phyloP scores from a whole-genome alignment of 2,888 invertebrate genomes.

The Ochropacha duplaris region DNA sequence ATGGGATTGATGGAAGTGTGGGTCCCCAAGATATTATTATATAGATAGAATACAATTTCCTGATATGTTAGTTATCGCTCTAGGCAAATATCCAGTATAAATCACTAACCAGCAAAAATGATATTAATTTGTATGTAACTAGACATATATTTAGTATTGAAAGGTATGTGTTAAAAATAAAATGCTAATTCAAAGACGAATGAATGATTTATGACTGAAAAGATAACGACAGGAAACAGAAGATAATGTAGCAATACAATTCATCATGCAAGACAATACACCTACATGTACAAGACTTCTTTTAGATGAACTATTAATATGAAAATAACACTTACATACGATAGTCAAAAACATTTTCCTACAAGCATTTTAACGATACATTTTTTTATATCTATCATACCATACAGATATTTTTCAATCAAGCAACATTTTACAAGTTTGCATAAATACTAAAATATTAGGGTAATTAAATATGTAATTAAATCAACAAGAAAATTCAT shows the following conservation, averaged over 20 bases:
- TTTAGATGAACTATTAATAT: background rate
- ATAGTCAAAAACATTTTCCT: background rate
- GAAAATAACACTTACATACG: background rate
- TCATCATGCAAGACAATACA: background rate
- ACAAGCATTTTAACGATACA: background rate
- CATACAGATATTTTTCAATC: background rate
- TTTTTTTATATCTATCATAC: background rate
- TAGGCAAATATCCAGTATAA: too few species aligned
- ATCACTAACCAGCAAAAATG: too few species aligned
- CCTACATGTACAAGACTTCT: background rate
- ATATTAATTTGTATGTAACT: background rate
- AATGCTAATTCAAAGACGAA: slow-evolving; percentile 19
- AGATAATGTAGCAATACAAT: slow-evolving; percentile 14
- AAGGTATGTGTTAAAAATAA: slow-evolving; percentile 20
- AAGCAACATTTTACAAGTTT: background rate
- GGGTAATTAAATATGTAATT: background rate
- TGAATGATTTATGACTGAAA: slow-evolving; percentile 22
- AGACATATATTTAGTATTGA: background rate
- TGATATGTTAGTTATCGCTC: too few species aligned
- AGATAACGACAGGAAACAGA: slow-evolving; percentile 7
- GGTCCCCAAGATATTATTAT: too few species aligned
- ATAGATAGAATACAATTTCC: too few species aligned
- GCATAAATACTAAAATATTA: background rate
- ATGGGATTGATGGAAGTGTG: too few species aligned
- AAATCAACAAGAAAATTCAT: too few species aligned